A percentile compares a stretch with the other conserved stretches of the same genome.
These are phyloP conservation scores for Acanthosoma haemorrhoidale DNA, from an alignment of 2,888 invertebrate species.

Conservation along the genomic window DNA sequence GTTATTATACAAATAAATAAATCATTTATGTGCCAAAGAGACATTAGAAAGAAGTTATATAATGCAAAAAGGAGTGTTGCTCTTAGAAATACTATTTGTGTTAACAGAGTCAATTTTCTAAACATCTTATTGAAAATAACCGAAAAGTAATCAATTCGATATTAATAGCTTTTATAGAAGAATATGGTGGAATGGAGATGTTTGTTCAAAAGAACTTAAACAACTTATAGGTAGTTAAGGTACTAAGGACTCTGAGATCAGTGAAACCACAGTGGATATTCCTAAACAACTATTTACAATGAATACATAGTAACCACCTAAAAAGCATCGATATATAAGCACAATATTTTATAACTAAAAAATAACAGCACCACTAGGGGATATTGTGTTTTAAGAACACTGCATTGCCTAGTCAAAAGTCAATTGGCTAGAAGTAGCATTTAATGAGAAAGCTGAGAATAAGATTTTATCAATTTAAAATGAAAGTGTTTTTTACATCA, in stretches of 20 bases:
- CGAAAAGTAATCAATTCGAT: neutral
- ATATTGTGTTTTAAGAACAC: conserved; percentile 33
- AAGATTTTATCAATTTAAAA: neutral
- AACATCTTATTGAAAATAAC: neutral
- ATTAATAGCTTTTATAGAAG: neutral
- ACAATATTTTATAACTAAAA: conserved; percentile 23
- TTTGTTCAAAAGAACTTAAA: neutral
- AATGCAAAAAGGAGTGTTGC: neutral
- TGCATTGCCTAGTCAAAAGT: conserved; percentile 36
- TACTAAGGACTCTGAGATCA: conserved; percentile 33
- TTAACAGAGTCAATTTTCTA: neutral
- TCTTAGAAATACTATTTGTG: neutral
- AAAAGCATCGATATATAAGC: conserved; percentile 30
- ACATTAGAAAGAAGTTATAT: neutral
- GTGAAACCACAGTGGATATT: conserved; percentile 29
- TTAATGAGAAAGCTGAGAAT: neutral
- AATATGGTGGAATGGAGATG: neutral
- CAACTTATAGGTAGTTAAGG: neutral
- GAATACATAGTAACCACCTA: conserved; percentile 32
- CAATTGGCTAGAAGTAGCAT: conserved; percentile 3
- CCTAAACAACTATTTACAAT: conserved; percentile 31
- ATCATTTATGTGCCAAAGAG: neutral
- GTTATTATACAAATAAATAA: neutral
- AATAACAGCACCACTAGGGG: conserved; percentile 33
- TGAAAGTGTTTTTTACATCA: neutral